Conservation (phyloP, 2,113 vertebrate species). For the Platycercus adscitus region DNA sequence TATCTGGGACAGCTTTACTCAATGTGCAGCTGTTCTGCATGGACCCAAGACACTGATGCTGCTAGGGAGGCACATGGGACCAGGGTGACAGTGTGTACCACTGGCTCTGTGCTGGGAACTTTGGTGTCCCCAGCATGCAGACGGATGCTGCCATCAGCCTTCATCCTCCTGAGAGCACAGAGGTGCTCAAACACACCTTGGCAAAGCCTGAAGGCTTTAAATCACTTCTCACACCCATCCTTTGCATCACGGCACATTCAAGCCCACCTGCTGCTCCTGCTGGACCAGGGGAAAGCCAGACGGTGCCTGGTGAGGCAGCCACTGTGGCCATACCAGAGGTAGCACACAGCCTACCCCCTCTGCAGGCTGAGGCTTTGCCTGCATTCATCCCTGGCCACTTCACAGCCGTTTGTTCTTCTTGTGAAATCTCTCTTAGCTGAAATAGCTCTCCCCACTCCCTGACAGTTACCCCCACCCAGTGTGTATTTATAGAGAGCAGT, state of each 20-base stretch:
- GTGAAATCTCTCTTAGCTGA: neutral
- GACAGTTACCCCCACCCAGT: neutral
- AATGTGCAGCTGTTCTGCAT: rapidly evolving
- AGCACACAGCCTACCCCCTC: neutral
- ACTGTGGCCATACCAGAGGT: rapidly evolving
- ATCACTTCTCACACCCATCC: rapidly evolving
- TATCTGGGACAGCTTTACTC: neutral
- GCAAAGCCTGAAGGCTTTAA: rapidly evolving
- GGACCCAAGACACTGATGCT: rapidly evolving
- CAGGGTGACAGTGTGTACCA: neutral
- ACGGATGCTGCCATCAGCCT: neutral
- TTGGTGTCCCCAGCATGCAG: rapidly evolving
- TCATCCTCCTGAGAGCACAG: neutral
- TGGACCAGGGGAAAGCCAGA: rapidly evolving
- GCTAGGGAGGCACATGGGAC: neutral
- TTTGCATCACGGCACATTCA: rapidly evolving
- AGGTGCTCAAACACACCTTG: neutral
- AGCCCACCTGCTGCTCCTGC: rapidly evolving
- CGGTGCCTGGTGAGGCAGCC: rapidly evolving
- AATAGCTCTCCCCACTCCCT: neutral
- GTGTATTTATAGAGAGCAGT: neutral
- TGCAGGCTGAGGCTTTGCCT: neutral
- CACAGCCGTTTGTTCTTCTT: neutral
- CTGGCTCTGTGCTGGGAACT: rapidly evolving
- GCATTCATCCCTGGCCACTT: rapidly evolving